A percentile compares a stretch with the other conserved stretches of the same genome.
Evolutionary conservation across 2,113 vertebrate species (phyloP).

Genomic region (Gymnogyps californianus): DNA sequence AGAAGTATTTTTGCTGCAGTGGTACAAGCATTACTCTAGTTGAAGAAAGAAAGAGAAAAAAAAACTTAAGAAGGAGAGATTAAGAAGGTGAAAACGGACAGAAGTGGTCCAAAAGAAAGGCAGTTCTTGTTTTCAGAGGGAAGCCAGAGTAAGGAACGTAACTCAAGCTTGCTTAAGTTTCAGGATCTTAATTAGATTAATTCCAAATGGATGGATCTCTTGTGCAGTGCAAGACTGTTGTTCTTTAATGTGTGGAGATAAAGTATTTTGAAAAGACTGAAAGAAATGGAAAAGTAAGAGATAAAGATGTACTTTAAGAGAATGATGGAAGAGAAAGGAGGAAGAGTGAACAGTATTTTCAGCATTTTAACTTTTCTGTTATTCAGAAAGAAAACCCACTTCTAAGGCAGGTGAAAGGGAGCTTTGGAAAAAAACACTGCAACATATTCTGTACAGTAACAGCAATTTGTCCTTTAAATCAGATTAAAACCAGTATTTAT

Average conservation of each 20-base stretch:
- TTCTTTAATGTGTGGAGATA: background rate
- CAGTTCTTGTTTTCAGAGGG: background rate
- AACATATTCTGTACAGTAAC: background rate
- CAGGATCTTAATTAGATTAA: background rate
- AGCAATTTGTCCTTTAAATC: background rate
- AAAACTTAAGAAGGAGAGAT: background rate
- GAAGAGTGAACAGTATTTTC: background rate
- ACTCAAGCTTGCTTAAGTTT: background rate
- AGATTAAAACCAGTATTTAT: background rate
- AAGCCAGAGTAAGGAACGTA: background rate
- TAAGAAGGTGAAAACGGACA: background rate
- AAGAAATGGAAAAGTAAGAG: background rate
- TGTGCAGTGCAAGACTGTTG: background rate
- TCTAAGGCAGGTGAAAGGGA: background rate
- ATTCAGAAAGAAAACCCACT: background rate
- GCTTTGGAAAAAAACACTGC: background rate
- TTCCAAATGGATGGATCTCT: background rate
- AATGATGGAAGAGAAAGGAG: background rate
- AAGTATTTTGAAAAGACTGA: background rate
- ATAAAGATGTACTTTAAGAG: background rate
- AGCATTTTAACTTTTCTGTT: background rate
- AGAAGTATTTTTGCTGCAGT: background rate
- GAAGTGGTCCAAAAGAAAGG: background rate
- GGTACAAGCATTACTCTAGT: background rate
- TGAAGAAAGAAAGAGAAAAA: background rate